These are phyloP conservation scores for Cosmia trapezina DNA, from an alignment of 2,888 invertebrate species.

Conservation along the genomic window DNA sequence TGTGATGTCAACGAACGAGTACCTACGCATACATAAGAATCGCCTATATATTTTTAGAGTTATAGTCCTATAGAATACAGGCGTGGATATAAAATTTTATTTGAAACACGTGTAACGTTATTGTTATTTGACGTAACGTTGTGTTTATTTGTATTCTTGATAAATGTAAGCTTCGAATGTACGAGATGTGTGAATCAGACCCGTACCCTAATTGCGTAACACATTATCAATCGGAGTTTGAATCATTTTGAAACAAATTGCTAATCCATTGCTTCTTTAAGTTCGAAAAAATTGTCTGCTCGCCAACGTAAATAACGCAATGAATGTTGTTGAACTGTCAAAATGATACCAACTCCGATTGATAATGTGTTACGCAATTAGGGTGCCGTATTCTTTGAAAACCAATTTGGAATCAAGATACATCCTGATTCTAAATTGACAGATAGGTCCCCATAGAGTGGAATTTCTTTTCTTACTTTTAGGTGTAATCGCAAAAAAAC, in stretches of 20 bases:
- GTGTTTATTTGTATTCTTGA: conserved; percentile 65
- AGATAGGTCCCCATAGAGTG: not conserved
- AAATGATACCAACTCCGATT: too few species aligned
- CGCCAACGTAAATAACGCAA: too few species aligned
- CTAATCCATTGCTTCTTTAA: too few species aligned
- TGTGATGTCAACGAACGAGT: conserved; percentile 73
- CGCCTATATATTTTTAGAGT: conserved; percentile 85
- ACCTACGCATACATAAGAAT: conserved; percentile 78
- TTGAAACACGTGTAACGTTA: conserved; percentile 85
- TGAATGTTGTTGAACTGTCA: too few species aligned
- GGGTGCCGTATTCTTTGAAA: not conserved
- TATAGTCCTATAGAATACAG: conserved; percentile 82
- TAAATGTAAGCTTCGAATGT: conserved; percentile 61
- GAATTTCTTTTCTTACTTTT: not conserved
- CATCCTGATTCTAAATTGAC: not conserved
- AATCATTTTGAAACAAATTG: too few species aligned
- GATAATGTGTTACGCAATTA: too few species aligned
- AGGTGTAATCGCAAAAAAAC: not conserved
- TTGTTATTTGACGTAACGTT: conserved; percentile 73
- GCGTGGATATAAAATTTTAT: conserved; percentile 88
- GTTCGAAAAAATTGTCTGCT: too few species aligned
- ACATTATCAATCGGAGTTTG: too few species aligned
- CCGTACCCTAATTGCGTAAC: too few species aligned
- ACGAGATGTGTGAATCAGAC: conserved; percentile 19
- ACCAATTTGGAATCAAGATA: not conserved